Evolutionary conservation across 2,113 vertebrate species (phyloP), one percentile per base, ranked within the genome.

Genomic region (Tor tambroides): DNA sequence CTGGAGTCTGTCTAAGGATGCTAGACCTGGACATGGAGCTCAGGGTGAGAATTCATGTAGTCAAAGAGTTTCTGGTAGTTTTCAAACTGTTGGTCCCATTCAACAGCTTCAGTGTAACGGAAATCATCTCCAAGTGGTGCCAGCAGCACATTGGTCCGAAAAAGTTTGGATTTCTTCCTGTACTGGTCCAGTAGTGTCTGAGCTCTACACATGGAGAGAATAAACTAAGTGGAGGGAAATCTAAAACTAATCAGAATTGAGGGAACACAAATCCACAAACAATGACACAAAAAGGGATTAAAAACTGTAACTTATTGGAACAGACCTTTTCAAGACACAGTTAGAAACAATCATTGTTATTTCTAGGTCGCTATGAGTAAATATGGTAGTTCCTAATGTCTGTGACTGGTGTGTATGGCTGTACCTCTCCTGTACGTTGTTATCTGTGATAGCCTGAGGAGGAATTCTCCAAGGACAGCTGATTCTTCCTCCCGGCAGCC

Each of bases 21-120:
- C 28, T 75, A 92, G 94, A 98, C 97, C 97, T 97, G 96, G 91
- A 99, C 92, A 32, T 96, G 95, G 43, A 97, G 95, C 26, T 96
- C 94, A 17, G 97, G 94, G 78, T 94, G 96, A 87, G 96, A 95
- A 89, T 98, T 95, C 94, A 97, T 96, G 91, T 96, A 97, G 92
- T 97, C 96, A 87, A 99, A 98, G 1, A 99, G 94, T 46, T 95
- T 96, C 90, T 98, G 97, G 89, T 99, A 99, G 93, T 99, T 99
- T 69, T 91, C 93, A 90, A 96, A 98, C 92, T 99, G 97, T 51
- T 95, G 95, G 89, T 99, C 96, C 97, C 97, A 98, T 86, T 99
- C 98, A 2, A 93, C 93, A 54, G 95, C 94, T 74, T 99, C 96
- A 1, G n/a, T 38, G 51, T 95, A 98, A 11, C 97, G 96, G 85